Evolutionary conservation across 2,113 vertebrate genomes (phyloP).

Genomic region (Choloepus hoffmanni): DNA sequence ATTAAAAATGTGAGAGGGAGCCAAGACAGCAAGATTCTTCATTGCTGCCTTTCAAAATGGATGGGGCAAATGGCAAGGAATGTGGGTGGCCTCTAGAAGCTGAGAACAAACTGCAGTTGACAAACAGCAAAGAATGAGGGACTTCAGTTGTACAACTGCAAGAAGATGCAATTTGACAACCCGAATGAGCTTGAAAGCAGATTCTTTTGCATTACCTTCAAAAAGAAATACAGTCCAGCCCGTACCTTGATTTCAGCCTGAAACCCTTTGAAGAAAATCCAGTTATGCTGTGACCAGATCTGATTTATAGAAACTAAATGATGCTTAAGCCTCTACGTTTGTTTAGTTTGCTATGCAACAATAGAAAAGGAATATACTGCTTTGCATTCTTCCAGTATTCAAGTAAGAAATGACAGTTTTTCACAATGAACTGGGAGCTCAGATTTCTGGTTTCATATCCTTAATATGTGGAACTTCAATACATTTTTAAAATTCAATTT

Average conservation of each 20-base stretch:
- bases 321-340: neutral
- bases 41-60: neutral
- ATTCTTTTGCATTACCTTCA: neutral
- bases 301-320: neutral
- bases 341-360: neutral
- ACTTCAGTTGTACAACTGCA: neutral
- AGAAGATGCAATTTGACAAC: neutral
- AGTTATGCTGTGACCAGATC: neutral
- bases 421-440: neutral
- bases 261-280: neutral
- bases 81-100: too few species aligned
- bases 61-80: neutral
- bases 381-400: neutral
- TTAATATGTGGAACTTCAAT: neutral
- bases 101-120: neutral
- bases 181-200: neutral
- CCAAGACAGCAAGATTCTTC: neutral
- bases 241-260: neutral
- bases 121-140: neutral
- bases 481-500: too few species aligned
- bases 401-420: neutral
- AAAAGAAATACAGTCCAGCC: neutral
- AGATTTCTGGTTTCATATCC: neutral
- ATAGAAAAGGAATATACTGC: neutral
- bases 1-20: neutral